A percentile compares a stretch with the other conserved stretches of the same genome.
Evolutionary conservation across 64 coral and sea anemone genomes (phyloP).

Genomic region (Stylophora pistillata): DNA sequence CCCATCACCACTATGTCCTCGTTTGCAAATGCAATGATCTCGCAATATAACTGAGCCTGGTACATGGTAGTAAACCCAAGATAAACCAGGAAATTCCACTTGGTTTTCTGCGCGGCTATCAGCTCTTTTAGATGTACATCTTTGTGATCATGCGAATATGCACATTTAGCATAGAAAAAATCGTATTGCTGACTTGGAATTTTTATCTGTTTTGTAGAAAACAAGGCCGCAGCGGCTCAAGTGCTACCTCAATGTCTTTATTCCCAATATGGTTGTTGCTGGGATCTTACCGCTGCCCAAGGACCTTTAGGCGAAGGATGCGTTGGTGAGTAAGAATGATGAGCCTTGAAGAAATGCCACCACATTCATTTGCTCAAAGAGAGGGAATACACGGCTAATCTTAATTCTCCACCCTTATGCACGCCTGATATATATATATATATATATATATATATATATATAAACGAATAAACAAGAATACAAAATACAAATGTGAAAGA

Average conservation of each 20-base stretch:
- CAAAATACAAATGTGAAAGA: background rate
- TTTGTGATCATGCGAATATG: too few species aligned
- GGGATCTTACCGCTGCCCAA: constrained; percentile 14
- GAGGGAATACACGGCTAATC: background rate
- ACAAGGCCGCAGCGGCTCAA: background rate
- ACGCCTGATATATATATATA: background rate
- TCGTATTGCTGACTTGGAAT: too few species aligned
- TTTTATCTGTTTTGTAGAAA: background rate
- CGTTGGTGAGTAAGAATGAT: background rate
- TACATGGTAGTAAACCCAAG: too few species aligned
- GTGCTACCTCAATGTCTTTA: constrained; percentile 8
- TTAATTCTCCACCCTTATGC: background rate
- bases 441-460: too few species aligned
- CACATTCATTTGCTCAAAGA: background rate
- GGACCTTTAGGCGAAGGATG: constrained; percentile 10
- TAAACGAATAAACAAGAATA: too few species aligned
- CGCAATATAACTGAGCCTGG: too few species aligned
- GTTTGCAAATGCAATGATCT: too few species aligned
- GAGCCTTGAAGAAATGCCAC: background rate
- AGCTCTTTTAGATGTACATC: too few species aligned
- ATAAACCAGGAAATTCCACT: too few species aligned
- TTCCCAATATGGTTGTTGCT: constrained; percentile 21
- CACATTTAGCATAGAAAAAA: too few species aligned
- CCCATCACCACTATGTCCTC: too few species aligned
- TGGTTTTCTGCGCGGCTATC: too few species aligned